Evolutionary conservation across 2,888 invertebrate species (phyloP), one percentile per base, ranked within the genome.

Genomic region (Cheilosia vulpina): DNA sequence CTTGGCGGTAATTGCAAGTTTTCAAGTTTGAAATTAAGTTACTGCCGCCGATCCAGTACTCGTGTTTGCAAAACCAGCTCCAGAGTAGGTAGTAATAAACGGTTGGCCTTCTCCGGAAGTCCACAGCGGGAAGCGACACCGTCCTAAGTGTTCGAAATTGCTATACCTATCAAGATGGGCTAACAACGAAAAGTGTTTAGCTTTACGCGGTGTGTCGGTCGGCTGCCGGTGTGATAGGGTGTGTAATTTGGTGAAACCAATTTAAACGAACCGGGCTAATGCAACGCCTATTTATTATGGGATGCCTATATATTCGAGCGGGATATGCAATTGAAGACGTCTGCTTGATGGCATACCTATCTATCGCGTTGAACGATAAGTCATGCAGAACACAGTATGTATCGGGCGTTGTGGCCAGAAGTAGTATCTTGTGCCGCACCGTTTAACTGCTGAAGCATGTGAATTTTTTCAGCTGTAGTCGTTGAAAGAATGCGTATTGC

Each of bases 391-490:
- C 79, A 57, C 79, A 79, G 11, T 31, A 11, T 27, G 38, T 73
- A 78, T 84, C 69, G 78, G 6, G 27, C 27, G 60, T 45, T 63
- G 68, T 63, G 60, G 47, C 69, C 52, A 41, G 53, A 31, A 21
- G 21, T 27, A 50, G 63, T 81, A 57, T 81, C 47, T 60, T 62
- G 47, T 75, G 63, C 50, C 55, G 57, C 68, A 43, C 68, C 57
- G 66, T 72, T 78, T 83, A 62, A 62, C 50, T 78, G 78, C 68
- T 73, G 73, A 83, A 63, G 73, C 83, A 83, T 83, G 78, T 65
- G 83, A 83, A 78, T 73, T 78, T 63, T 78, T 83, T 68, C 78
- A 78, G 78, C 78, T 84, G 78, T 79, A 68, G 73, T 60, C 62
- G 27, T 62, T 83, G 69, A 75, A 84, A 58, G 83, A 83, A 79